Percentiles rank a stretch among this genome's conserved stretches.
These are phyloP conservation scores for Danio jaintianensis DNA, from an alignment of 2,797 vertebrate species.

Conservation along the genomic window DNA sequence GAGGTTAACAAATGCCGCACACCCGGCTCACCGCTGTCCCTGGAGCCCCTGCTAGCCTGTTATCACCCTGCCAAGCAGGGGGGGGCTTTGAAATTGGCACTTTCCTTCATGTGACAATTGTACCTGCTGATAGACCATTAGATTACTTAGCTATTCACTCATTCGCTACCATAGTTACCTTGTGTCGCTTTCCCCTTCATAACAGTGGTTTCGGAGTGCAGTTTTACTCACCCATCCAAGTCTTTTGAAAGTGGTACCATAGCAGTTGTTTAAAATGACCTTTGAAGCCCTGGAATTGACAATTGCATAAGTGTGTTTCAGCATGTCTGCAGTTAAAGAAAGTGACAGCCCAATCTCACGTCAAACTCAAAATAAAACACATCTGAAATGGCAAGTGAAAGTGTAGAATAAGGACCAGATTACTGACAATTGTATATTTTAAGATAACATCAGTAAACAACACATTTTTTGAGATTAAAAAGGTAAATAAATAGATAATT, in stretches of 20 bases:
- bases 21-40: conserved; percentile 57
- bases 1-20: conserved; percentile 55
- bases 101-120: conserved; percentile 74
- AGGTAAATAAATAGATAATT: no score
- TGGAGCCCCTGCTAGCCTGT: conserved; percentile 65
- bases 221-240: conserved; percentile 32
- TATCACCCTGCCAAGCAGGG: conserved; percentile 69
- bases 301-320: conserved; percentile 8
- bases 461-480: no score
- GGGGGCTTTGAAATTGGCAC: conserved; percentile 73
- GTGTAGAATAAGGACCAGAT: no score
- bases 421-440: no score
- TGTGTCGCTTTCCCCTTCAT: conserved; percentile 54
- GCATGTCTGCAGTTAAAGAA: not conserved
- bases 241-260: conserved; percentile 30
- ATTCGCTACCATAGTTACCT: conserved; percentile 55
- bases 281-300: not conserved
- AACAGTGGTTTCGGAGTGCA: conserved; percentile 49
- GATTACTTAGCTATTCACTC: conserved; percentile 67
- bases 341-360: not conserved
- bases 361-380: not conserved
- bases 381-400: no score
- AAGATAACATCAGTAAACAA: no score
- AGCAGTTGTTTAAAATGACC: conserved; percentile 35
- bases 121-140: conserved; percentile 72